Evolutionary conservation across 2,113 vertebrate species (phyloP), one percentile per base, ranked within the genome.

Genomic region (Hemichromis elongatus): DNA sequence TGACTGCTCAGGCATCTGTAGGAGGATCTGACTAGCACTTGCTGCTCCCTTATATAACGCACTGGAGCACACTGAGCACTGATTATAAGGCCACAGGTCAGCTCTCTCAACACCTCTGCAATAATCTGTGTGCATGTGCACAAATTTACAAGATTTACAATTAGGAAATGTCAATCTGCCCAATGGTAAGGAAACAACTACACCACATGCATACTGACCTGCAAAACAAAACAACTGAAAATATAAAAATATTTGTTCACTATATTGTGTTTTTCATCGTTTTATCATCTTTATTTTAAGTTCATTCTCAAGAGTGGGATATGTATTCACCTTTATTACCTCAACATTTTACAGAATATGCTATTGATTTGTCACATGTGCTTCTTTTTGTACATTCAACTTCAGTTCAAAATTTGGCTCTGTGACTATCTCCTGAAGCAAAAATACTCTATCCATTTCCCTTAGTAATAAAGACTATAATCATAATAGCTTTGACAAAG

Each of bases 1-100:
- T 97, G 96, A 96, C 96, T 96, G 94, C 77, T 84, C 91, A 93
- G 94, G 94, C 95, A 92, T 95, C 95, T 94, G 96, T 96, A 96
- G 96, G 96, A 95, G 96, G 96, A 94, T 95, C 92, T 93, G 94
- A 95, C 95, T 91, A 83, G 92, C 94, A 85, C 94, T 94, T 87
- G 56, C 89, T 85, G 90, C 81, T 91, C 90, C 26, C 93, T 96
- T 96, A 95, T 90, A 88, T 95, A 97, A 97, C 94, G 79, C 86
- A 90, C 61, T 84, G 88, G 83, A 91, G 86, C 89, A 83, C 77
- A 81, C 37, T 84, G 87, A 92, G 90, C 89, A 35, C 93, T 90
- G 93, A 92, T 94, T 93, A 92, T 79, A 68, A 90, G 95, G 90
- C 88, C 90, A 91, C 75, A 90, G 95, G 95, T 95, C 95, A 95